Percentiles rank a stretch among this genome's conserved stretches.
Conservation (phyloP, 2,113 vertebrate species). For the Machaerirhynchus nigripectus region DNA sequence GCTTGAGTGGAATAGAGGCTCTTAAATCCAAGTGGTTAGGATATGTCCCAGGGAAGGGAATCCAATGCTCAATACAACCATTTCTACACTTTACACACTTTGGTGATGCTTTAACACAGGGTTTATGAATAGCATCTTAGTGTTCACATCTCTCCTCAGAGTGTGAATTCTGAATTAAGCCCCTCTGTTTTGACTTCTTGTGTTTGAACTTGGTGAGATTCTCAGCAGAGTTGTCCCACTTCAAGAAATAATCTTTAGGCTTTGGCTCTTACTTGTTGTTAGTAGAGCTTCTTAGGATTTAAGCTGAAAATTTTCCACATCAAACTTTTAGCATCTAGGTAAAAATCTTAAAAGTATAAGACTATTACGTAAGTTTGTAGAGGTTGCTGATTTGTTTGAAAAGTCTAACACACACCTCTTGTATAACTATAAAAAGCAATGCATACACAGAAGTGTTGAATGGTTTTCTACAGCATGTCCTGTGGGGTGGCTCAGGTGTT, state of each 20-base stretch:
- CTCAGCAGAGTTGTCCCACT: background rate
- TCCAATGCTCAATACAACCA: background rate
- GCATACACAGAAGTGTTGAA: background rate
- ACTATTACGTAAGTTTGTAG: background rate
- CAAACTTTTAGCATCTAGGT: background rate
- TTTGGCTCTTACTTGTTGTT: background rate
- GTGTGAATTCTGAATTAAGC: background rate
- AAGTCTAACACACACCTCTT: background rate
- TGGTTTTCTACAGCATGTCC: background rate
- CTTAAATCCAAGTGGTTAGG: background rate
- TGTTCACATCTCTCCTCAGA: background rate
- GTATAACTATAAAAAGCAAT: background rate
- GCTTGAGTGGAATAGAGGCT: background rate
- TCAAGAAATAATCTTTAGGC: background rate
- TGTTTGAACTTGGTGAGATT: background rate
- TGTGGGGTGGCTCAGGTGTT: background rate
- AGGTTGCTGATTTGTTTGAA: background rate
- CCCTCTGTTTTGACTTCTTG: background rate
- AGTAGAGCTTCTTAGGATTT: background rate
- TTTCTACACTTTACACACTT: background rate
- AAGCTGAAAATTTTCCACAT: background rate
- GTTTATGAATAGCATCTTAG: background rate
- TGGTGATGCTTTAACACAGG: background rate
- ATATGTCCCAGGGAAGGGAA: background rate
- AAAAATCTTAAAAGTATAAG: background rate